Conservation (phyloP, 2,888 invertebrate species). For the Junonia oenone region DNA sequence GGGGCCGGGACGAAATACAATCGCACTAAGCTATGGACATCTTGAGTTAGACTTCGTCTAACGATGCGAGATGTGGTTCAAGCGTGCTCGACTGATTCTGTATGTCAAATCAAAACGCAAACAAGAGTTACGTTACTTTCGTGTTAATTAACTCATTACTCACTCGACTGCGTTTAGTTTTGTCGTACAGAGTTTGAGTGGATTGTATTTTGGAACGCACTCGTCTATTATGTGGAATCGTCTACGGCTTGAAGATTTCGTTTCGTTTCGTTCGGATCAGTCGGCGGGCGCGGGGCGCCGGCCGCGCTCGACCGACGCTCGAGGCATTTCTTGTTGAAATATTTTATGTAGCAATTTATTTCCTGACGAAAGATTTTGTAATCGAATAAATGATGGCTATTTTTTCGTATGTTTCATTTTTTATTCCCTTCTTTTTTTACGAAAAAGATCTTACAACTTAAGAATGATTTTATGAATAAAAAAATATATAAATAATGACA, state of each 20-base stretch:
- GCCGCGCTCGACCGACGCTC: conserved; percentile 33
- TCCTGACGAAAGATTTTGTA: conserved; percentile 73
- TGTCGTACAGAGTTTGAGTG: too few species aligned
- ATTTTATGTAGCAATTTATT: conserved; percentile 74
- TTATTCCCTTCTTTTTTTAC: background rate
- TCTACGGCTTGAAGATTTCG: background rate
- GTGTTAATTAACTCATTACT: too few species aligned
- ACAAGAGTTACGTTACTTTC: too few species aligned
- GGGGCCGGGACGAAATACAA: too few species aligned
- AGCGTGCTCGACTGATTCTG: too few species aligned
- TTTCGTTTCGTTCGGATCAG: background rate
- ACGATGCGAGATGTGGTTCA: too few species aligned
- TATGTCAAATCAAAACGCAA: too few species aligned
- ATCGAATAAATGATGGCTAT: conserved; percentile 77
- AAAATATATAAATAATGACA: background rate
- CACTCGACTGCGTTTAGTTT: too few species aligned
- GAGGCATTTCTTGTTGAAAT: conserved; percentile 67
- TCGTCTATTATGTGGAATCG: background rate
- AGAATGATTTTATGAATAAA: background rate
- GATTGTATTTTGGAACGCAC: background rate
- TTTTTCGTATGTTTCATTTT: conserved; percentile 39
- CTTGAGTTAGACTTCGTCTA: too few species aligned
- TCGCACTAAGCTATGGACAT: too few species aligned
- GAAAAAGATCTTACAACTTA: background rate
- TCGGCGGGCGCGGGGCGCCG: background rate